Base-by-base conservation (phyloP, 2,797 vertebrate genomes). In the Knipowitschia caucasica region DNA sequence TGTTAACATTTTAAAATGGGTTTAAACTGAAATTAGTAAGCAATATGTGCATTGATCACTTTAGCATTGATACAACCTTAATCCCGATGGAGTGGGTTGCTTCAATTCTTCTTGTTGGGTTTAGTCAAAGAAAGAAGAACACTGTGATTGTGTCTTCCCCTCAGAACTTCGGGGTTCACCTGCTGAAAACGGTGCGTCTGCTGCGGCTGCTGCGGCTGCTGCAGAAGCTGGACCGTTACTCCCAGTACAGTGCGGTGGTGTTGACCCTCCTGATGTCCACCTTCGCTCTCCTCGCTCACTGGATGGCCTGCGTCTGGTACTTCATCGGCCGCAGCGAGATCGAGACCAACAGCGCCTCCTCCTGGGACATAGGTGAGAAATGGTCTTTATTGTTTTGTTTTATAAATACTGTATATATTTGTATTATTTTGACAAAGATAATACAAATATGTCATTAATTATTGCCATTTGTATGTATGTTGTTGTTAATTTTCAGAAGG, bases 271-370 rank as follows among this genome's bases (percentile, higher is more conserved):
- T 98, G 64, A 98, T 95, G 94, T 97, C 94, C 9, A 92, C 94
- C 26, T 98, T 98, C 3, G 95, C 94, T 0, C 89, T 98, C 71
- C 89, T 98, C 15, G 95, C 92, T 2, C 96, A 98, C 77, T 98
- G 95, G 95, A 93, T 98, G 92, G 95, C 95, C n/a, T 98, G 96
- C 4, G 76, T 95, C 75, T 98, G 95, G 95, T 98, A 96, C 21
- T 92, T 96, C 84, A 95, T 98, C 3, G 95, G 96, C 11, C 92
- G 93, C 76, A 89, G 84, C 29, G 94, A 97, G 88, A 93, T 97
- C 56, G 91, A 95, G 66, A 94, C 90, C 65, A 92, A 85, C 24
- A 84, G 82, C 68, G 59, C 56, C 2, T 35, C 65, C 35, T 73
- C 80, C 11, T 87, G 86, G 86, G 86, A 88, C 15, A 67, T 87